These are phyloP conservation scores for Bovichtus diacanthus DNA, from an alignment of 2,797 vertebrate species.

Conservation along the genomic window DNA sequence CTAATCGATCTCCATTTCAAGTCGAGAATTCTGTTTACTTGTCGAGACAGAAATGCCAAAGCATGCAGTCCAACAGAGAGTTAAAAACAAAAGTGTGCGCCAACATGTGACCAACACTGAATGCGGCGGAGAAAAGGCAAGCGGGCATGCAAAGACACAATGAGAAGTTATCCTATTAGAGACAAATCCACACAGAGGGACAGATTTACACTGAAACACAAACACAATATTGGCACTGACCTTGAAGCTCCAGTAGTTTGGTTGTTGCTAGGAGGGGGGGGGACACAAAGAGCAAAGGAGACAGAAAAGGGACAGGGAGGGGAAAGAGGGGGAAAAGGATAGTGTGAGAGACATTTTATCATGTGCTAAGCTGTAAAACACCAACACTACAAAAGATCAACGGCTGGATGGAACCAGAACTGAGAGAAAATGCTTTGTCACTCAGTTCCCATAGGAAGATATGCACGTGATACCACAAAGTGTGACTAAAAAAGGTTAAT, in stretches of 20 bases:
- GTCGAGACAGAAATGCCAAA: slow-evolving; percentile 19
- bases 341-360: slow-evolving; percentile 70
- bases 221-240: slow-evolving; percentile 88
- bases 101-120: slow-evolving; percentile 45
- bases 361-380: slow-evolving; percentile 48
- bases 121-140: slow-evolving; percentile 25
- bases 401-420: slow-evolving; percentile 13
- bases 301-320: slow-evolving; percentile 43
- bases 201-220: slow-evolving; percentile 65
- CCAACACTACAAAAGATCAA: slow-evolving; percentile 31
- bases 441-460: slow-evolving; percentile 14
- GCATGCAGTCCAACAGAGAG: slow-evolving; percentile 17
- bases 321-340: slow-evolving; percentile 18
- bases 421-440: slow-evolving; percentile 24
- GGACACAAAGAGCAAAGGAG: slow-evolving; percentile 54
- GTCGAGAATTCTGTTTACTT: background rate
- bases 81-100: slow-evolving; percentile 24
- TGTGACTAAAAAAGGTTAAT: slow-evolving; percentile 25
- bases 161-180: slow-evolving; percentile 64
- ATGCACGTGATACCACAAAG: slow-evolving; percentile 1
- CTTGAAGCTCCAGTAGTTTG: slow-evolving; percentile 99
- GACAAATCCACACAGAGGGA: slow-evolving; percentile 62
- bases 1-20: background rate
- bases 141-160: slow-evolving; percentile 60
- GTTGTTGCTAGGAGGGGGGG: slow-evolving; percentile 87